phyloP scores from a whole-genome alignment of 2,888 invertebrate species.

The Caenorhabditis uteleia region DNA sequence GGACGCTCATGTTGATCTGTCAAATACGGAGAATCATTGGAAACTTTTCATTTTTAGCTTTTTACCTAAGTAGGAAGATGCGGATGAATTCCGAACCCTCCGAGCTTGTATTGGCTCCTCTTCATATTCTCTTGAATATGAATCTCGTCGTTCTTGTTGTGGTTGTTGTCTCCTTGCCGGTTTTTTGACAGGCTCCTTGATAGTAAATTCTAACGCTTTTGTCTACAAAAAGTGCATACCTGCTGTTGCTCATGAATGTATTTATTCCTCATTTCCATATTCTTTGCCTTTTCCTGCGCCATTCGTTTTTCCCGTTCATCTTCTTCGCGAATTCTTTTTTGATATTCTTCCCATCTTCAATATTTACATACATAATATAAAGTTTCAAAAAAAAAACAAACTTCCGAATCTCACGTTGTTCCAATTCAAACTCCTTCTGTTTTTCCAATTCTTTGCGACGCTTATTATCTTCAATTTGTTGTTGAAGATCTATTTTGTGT shows the following conservation, averaged over 20 bases:
- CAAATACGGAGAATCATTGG: too few species aligned
- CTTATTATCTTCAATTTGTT: slow-evolving; percentile 58
- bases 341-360: slow-evolving; percentile 43
- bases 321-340: slow-evolving; percentile 35
- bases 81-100: too few species aligned
- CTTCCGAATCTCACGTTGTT: slow-evolving; percentile 49
- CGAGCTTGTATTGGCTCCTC: too few species aligned
- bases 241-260: slow-evolving; percentile 41
- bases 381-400: not conserved
- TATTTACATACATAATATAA: not conserved
- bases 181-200: not conserved
- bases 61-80: too few species aligned
- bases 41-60: too few species aligned
- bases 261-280: slow-evolving; percentile 39
- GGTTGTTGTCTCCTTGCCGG: not conserved
- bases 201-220: not conserved
- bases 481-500: slow-evolving; percentile 46
- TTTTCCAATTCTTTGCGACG: slow-evolving; percentile 47
- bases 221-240: slow-evolving; percentile 6
- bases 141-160: not conserved
- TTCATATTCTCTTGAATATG: not conserved
- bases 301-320: slow-evolving; percentile 44
- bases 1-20: too few species aligned
- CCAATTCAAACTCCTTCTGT: slow-evolving; percentile 52
- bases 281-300: slow-evolving; percentile 38